Evolutionary conservation across 2,113 vertebrate species (phyloP).

Genomic region (Oplegnathus fasciatus): DNA sequence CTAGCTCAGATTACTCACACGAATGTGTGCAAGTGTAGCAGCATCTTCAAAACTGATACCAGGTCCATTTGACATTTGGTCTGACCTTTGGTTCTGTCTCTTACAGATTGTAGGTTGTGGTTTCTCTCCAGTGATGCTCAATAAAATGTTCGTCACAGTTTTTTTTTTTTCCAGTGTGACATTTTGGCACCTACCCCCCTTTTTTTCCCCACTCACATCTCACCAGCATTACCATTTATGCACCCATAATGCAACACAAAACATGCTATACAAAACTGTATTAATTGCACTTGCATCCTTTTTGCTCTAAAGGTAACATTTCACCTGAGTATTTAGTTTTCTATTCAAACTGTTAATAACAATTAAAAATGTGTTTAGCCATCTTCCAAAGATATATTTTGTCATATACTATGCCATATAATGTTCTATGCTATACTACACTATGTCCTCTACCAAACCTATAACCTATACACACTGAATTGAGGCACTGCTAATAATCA

Average conservation of each 20-base stretch:
- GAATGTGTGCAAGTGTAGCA: neutral
- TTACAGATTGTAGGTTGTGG: constrained; percentile 17
- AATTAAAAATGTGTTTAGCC: neutral
- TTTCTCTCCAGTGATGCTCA: constrained; percentile 41
- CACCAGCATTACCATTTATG: constrained; percentile 3
- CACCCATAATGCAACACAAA: neutral
- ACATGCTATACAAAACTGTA: neutral
- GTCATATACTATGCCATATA: neutral
- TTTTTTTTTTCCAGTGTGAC: constrained; percentile 21
- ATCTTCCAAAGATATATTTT: neutral
- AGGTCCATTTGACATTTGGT: constrained; percentile 33
- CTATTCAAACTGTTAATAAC: neutral
- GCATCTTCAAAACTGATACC: constrained; percentile 7
- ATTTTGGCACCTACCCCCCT: constrained; percentile 13
- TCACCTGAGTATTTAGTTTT: neutral
- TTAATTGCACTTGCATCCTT: neutral
- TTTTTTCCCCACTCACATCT: neutral
- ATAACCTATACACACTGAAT: neutral
- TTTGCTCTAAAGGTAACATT: neutral
- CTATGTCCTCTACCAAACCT: neutral
- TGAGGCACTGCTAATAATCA: neutral
- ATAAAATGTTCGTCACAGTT: constrained; percentile 13
- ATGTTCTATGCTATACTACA: neutral
- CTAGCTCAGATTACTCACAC: neutral
- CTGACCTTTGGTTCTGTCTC: constrained; percentile 50